phyloP scores from a whole-genome alignment of 2,797 vertebrate genomes.

The Pelochelys cantorii region DNA sequence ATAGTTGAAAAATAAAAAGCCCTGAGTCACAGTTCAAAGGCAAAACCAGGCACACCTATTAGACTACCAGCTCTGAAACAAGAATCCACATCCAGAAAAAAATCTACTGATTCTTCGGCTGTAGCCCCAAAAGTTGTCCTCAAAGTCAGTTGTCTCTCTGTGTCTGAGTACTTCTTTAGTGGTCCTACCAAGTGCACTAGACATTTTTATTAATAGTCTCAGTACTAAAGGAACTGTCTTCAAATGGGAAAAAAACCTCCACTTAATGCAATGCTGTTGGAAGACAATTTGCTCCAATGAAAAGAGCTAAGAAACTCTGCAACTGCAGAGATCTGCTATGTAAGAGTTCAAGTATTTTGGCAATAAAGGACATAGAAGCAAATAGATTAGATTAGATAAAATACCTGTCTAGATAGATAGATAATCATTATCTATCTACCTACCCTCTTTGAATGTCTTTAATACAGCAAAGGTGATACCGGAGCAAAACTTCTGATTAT shows the following conservation, averaged over 20 bases:
- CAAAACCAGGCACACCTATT: neutral
- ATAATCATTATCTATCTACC: slow-evolving; percentile 42
- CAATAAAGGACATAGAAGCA: neutral
- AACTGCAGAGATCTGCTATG: slow-evolving; percentile 30
- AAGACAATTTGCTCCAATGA: neutral
- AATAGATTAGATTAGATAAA: neutral
- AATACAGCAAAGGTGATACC: neutral
- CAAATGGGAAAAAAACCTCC: neutral
- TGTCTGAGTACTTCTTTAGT: neutral
- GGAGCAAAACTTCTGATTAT: neutral
- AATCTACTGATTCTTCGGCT: neutral
- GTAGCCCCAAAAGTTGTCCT: neutral
- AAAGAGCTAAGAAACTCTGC: neutral
- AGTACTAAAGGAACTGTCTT: neutral
- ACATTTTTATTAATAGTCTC: neutral
- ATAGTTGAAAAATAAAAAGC: neutral
- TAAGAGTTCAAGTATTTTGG: neutral
- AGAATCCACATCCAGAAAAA: fast-evolving
- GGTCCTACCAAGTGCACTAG: neutral
- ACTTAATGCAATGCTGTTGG: neutral
- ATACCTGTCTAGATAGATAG: slow-evolving; percentile 34
- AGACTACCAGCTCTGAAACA: fast-evolving
- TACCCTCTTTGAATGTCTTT: neutral
- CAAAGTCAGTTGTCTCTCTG: neutral
- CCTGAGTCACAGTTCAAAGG: neutral